Evolutionary conservation across 1,140 invertebrate species (phyloP), one percentile per base, ranked within the genome.

Genomic region (Drosophila aff.): DNA sequence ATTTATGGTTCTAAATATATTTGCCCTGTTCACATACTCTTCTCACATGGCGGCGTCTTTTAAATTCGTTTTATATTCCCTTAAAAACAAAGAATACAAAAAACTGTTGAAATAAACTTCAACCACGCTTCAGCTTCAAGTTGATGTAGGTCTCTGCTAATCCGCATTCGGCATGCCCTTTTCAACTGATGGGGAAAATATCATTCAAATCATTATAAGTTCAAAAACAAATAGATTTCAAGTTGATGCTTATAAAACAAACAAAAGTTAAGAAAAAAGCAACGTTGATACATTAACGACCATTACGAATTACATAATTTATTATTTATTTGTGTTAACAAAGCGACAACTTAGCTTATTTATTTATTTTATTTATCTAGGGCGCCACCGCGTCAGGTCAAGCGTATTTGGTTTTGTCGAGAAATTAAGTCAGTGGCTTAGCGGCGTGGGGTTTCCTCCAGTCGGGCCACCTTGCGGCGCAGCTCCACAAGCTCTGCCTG

Each of bases 401-500:
- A 52, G 44, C 65, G 38, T 61, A 23, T 61, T 61, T 74, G 68
- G 53, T 61, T 36, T 33, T 5, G 1, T 1, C 10, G 2, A 6
- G 18, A 11, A 26, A n/a, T 8, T 0, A 21, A 23, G 33, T 38
- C 43, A 7, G 7, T 52, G 21, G 26, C 3, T 47, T 49, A 84
- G 21, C 63, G 55, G 18, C 33, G 49, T 13, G 21, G 6, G 10
- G 7, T 15, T 4, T 49, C 62, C 11, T 63, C 46, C 11, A 85
- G 41, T 0, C 38, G 50, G 13, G 73, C 85, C 16, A 89, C 73
- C 11, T 58, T 73, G 33, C 78, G 81, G 3, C 63, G 59, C 46
- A 90, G 36, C 40, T 79, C 62, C 7, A 50, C 3, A 10, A 90
- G 71, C 64, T 89, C 85, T 11, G 73, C 85, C 16, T 81, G 74